Evolutionary conservation across 2,113 vertebrate species (phyloP).

Genomic region (Actinemys pallida): DNA sequence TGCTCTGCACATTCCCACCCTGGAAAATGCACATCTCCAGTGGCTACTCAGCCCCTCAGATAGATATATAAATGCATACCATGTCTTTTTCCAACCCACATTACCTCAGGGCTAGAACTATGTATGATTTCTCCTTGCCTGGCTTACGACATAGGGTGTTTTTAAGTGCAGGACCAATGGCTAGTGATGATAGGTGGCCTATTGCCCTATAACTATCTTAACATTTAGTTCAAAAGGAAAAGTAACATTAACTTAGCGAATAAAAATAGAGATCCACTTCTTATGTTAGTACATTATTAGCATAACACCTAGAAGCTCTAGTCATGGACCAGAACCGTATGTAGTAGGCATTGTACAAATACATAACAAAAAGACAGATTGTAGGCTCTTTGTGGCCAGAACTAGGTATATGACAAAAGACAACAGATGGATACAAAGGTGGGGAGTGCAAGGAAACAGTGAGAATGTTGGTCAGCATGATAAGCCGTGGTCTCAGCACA

Average conservation of each 20-base stretch:
- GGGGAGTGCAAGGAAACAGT: no score
- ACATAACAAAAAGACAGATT: no score
- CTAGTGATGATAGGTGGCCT: neutral
- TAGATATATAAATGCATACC: fast-evolving
- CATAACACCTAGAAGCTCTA: no score
- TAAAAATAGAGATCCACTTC: neutral
- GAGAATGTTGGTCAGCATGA: no score
- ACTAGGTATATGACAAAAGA: no score
- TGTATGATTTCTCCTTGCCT: neutral
- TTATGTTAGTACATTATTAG: no score
- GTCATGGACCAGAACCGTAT: no score
- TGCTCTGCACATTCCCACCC: neutral
- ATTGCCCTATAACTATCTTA: neutral
- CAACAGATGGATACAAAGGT: no score
- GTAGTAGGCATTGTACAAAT: no score
- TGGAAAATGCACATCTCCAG: neutral
- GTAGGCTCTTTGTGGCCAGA: no score
- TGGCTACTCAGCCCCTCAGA: no score
- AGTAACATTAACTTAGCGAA: neutral
- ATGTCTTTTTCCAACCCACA: neutral
- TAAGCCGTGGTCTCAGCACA: no score
- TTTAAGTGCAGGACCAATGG: neutral
- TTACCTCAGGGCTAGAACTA: neutral
- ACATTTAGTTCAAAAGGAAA: neutral
- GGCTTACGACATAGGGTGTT: neutral